These are phyloP conservation scores for Leucoptera coffeella DNA, from an alignment of 2,888 invertebrate species.

Conservation along the genomic window DNA sequence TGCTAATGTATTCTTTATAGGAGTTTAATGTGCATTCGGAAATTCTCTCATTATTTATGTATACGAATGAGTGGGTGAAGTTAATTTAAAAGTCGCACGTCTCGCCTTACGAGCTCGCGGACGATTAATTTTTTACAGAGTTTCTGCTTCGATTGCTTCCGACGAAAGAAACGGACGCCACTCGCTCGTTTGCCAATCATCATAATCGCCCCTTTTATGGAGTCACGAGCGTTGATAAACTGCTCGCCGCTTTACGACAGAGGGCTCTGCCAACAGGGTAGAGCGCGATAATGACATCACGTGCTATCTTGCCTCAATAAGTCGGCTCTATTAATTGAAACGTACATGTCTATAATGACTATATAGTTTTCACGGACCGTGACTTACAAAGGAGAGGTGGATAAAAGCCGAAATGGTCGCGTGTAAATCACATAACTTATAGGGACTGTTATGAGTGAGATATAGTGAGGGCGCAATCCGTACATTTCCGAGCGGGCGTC, in stretches of 20 bases:
- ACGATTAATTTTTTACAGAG: constrained; percentile 25
- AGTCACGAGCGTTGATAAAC: constrained; percentile 12
- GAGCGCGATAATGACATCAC: too few species aligned
- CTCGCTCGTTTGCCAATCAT: constrained; percentile 20
- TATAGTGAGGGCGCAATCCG: constrained; percentile 52
- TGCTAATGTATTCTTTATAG: constrained; percentile 56
- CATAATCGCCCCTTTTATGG: constrained; percentile 16
- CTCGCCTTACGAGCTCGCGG: constrained; percentile 30
- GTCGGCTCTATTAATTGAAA: too few species aligned
- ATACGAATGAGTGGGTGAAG: constrained; percentile 51
- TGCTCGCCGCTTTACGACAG: too few species aligned
- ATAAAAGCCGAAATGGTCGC: constrained; percentile 44
- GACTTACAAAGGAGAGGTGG: constrained; percentile 31
- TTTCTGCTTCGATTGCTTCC: constrained; percentile 22
- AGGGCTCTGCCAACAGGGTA: too few species aligned
- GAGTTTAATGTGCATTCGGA: constrained; percentile 53
- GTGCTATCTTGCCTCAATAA: too few species aligned
- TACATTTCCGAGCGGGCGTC: constrained; percentile 51
- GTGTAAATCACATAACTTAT: constrained; percentile 50
- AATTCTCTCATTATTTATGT: constrained; percentile 52
- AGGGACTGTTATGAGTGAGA: constrained; percentile 51
- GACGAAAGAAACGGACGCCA: too few species aligned
- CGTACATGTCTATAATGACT: too few species aligned
- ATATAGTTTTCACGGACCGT: constrained; percentile 31
- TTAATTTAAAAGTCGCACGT: constrained; percentile 49